Base-by-base conservation (phyloP, 2,888 invertebrate species). In the Torymus tubicola region DNA sequence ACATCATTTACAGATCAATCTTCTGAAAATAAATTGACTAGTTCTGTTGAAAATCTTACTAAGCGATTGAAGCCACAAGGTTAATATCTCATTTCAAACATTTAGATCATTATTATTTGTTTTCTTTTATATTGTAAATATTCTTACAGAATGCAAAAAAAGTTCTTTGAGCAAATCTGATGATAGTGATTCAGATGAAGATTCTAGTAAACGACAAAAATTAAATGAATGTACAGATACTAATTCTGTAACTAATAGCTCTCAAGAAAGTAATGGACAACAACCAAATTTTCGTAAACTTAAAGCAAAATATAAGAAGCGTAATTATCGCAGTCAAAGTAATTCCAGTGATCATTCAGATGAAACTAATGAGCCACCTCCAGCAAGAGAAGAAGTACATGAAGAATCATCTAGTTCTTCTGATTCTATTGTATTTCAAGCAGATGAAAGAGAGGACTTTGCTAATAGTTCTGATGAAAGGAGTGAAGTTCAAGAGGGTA, bases 311-410 rank as follows among this genome's bases (percentile, higher is more conserved):
- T 76, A 86, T 3, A 87, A 86, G 61, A 87, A 85, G 31, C 87
- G 89, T 70, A 88, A 87, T 83, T 89, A 88, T 80, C 86, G 87
- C 13, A 82, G 78, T 57, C 86, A 86, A 80, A 85, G 82, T 68
- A 78, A 71, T 75, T 60, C 65, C 13, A 83, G 76, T 50, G 86
- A 86, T 61, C 60, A 65, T 58, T 71, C 68, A 13, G 85, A 86
- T 14, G 82, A 78, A 76, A 73, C 81, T 4, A 84, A 75, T 65
- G 85, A 85, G 18, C 65, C 69, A 53, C 24, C 71, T 42, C 65
- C 24, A 52, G 60, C 77, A 73, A 50, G 73, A 10, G 42, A 65
- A 50, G 71, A 60, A 52, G 55, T 31, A 72, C 14, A 52, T 42
- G 61, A 60, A 57, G 21, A 72, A n/a, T n/a, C n/a, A 58, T 73